Conservation (phyloP, 2,113 vertebrate species). For the Acanthisitta chloris region DNA sequence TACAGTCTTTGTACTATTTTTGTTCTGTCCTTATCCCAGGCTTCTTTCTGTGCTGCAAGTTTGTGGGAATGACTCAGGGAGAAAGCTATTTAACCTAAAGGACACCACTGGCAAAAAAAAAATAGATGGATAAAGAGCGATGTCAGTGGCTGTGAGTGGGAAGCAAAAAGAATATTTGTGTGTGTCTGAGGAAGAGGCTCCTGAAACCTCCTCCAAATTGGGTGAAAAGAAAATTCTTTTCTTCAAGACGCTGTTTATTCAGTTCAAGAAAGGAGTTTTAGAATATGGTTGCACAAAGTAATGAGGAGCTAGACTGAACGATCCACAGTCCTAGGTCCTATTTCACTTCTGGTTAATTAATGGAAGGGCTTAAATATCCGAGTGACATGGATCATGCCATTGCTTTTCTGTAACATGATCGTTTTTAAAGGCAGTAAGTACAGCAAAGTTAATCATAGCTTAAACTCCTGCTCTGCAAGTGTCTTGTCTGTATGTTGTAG, state of each 20-base stretch:
- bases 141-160: background rate
- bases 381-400: background rate
- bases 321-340: background rate
- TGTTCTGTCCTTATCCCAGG: slow-evolving; percentile 48
- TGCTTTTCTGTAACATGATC: background rate
- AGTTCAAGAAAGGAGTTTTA: background rate
- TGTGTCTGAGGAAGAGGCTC: background rate
- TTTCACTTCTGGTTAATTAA: slow-evolving; percentile 67
- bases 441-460: slow-evolving; percentile 4
- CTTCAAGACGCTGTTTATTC: background rate
- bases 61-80: slow-evolving; percentile 67
- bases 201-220: background rate
- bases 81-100: slow-evolving; percentile 70
- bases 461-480: slow-evolving; percentile 5
- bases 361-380: slow-evolving; percentile 39
- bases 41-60: slow-evolving; percentile 43
- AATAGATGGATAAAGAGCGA: background rate
- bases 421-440: slow-evolving; percentile 8
- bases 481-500: background rate
- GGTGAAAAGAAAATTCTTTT: background rate
- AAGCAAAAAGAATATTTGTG: background rate
- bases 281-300: background rate
- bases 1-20: slow-evolving; percentile 64
- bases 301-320: background rate
- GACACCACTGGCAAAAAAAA: slow-evolving; percentile 31